These are phyloP conservation scores for Ctenicera cuprea DNA, from an alignment of 2,888 invertebrate species.

Conservation along the genomic window DNA sequence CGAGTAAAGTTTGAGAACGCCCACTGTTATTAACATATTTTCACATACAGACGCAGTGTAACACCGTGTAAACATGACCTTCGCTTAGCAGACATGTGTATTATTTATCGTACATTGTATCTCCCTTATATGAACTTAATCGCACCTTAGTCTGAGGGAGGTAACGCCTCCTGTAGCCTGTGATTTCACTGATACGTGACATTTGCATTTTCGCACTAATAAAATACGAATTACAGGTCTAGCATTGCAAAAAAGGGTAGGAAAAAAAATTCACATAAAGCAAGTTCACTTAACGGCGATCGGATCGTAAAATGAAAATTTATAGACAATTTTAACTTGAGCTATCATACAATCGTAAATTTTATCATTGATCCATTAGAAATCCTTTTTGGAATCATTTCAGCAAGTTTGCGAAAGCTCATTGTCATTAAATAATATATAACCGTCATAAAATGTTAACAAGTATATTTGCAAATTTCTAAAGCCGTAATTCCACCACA, in stretches of 20 bases:
- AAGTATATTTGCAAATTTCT: conserved; percentile 32
- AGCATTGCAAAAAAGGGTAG: not conserved
- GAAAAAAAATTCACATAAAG: conserved; percentile 8
- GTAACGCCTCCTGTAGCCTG: conserved; percentile 7
- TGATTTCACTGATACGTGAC: conserved; percentile 17
- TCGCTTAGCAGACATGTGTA: conserved; percentile 44
- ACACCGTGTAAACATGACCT: conserved; percentile 54
- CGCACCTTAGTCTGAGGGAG: conserved; percentile 27
- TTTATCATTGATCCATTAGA: conserved; percentile 26
- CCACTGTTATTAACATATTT: conserved; percentile 54
- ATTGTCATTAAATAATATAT: conserved; percentile 37
- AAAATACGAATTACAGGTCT: conserved; percentile 20
- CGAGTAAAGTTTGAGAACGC: conserved; percentile 21
- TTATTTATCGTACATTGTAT: conserved; percentile 43
- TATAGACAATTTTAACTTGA: conserved; percentile 12
- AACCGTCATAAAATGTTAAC: conserved; percentile 28
- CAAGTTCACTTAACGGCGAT: not conserved
- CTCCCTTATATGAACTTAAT: conserved; percentile 28
- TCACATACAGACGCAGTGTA: conserved; percentile 51
- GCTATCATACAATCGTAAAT: conserved; percentile 26
- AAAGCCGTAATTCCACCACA: conserved; percentile 14
- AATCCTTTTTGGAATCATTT: conserved; percentile 34
- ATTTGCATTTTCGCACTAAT: conserved; percentile 13
- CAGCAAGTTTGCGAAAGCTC: conserved; percentile 33
- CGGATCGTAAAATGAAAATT: conserved; percentile 28